Percentiles rank a stretch among this genome's conserved stretches.
Evolutionary conservation across 1,140 invertebrate genomes (phyloP).

Genomic region (Lepidurus apus): DNA sequence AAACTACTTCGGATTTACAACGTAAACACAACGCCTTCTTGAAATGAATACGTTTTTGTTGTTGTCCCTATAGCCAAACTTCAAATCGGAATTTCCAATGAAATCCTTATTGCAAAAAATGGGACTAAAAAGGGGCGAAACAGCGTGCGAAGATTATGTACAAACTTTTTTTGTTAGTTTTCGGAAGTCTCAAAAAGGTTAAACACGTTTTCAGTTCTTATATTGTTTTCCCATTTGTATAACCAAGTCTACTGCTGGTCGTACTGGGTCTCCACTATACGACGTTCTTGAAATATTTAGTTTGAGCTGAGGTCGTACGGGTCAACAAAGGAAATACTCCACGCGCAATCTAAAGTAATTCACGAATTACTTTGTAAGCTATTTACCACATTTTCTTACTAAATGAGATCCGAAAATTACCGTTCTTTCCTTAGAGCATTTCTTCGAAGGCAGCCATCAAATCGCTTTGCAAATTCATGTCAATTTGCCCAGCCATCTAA

Average conservation of each 20-base stretch:
- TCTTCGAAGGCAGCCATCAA: conserved; percentile 96
- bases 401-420: background rate
- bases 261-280: background rate
- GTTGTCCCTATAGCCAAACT: too few relatives aligned
- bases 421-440: conserved; percentile 62
- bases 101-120: background rate
- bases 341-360: too few relatives aligned
- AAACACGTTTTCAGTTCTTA: too few relatives aligned
- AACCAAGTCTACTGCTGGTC: too few relatives aligned
- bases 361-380: too few relatives aligned
- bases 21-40: too few relatives aligned
- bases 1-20: too few relatives aligned
- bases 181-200: background rate
- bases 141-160: background rate
- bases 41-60: too few relatives aligned
- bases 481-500: conserved; percentile 90
- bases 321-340: background rate
- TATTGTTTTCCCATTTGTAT: too few relatives aligned
- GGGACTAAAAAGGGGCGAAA: background rate
- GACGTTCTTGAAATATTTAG: background rate
- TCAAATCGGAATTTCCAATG: background rate
- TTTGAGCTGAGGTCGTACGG: background rate
- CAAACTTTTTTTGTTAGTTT: background rate
- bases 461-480: conserved; percentile 97
- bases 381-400: background rate